phyloP scores from a whole-genome alignment of 2,797 vertebrate species.

The Manis pentadactyla region DNA sequence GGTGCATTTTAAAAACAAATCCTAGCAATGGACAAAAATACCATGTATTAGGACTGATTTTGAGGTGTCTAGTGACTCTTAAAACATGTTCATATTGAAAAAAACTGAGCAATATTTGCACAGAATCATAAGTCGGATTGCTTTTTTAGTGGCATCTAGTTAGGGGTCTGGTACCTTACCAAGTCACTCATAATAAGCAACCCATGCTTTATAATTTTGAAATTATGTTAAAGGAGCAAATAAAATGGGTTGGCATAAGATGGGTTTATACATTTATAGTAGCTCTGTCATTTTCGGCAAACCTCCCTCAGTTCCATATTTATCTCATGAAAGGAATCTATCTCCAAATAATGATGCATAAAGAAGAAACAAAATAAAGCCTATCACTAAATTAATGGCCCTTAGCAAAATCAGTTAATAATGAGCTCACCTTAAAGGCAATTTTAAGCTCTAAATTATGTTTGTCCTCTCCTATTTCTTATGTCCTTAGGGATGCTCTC shows the following conservation, averaged over 20 bases:
- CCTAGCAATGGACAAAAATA: neutral
- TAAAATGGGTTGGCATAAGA: constrained; percentile 50
- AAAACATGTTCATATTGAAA: constrained; percentile 35
- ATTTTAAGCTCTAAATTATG: constrained; percentile 46
- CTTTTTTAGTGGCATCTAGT: constrained; percentile 35
- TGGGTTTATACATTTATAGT: neutral
- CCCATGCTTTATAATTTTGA: neutral
- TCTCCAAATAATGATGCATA: constrained; percentile 41
- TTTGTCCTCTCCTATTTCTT: neutral
- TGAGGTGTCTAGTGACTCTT: neutral
- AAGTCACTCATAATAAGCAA: constrained; percentile 58
- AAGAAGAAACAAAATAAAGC: neutral
- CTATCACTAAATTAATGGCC: neutral
- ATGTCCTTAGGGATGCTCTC: neutral
- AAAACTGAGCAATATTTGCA: constrained; percentile 47
- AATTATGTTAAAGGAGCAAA: constrained; percentile 24
- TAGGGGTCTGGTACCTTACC: constrained; percentile 58
- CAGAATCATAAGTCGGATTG: constrained; percentile 60
- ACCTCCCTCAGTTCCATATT: neutral
- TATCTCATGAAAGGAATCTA: constrained; percentile 33
- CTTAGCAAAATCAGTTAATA: neutral
- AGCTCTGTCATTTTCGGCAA: neutral
- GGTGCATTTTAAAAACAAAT: neutral
- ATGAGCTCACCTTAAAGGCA: neutral
- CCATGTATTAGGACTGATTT: constrained; percentile 30